Conservation (phyloP, 2,888 invertebrate species). For the Vannuccia rotundouncinata region DNA sequence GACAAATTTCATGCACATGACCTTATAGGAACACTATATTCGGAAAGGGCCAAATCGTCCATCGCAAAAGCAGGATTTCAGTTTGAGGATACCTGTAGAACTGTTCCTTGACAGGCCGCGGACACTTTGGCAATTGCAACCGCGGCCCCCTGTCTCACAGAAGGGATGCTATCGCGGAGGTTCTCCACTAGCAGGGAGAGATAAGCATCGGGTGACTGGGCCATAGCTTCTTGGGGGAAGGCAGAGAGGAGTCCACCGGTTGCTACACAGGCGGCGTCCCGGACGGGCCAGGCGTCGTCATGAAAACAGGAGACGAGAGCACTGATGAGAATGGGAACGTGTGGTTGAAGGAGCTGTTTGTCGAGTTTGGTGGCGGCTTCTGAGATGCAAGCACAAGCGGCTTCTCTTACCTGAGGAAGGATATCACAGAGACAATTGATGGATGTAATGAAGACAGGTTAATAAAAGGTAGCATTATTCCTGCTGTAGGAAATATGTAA, state of each 20-base stretch:
- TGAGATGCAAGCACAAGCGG: conserved; percentile 61
- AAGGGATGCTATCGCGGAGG: conserved; percentile 60
- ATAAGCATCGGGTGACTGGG: conserved; percentile 50
- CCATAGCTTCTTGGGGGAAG: conserved; percentile 33
- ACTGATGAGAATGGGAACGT: conserved; percentile 56
- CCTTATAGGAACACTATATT: no score
- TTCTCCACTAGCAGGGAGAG: conserved; percentile 58
- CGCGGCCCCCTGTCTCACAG: conserved; percentile 62
- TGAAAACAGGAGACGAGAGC: conserved; percentile 59
- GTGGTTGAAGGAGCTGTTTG: conserved; percentile 53
- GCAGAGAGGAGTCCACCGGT: conserved; percentile 28
- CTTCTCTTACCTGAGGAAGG: conserved; percentile 51
- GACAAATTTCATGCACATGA: no score
- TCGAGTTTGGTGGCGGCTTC: conserved; percentile 59
- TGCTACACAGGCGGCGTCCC: conserved; percentile 52
- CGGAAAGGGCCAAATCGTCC: no score
- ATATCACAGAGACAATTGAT: no score
- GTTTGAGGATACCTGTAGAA: background rate
- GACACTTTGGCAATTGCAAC: conserved; percentile 58
- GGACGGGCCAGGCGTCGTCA: conserved; percentile 62
- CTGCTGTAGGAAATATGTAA: no score
- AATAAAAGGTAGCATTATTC: no score
- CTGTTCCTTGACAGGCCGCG: background rate
- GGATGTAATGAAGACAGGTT: no score
- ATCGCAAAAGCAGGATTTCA: no score